Conservation (phyloP, 2,797 vertebrate species). For the Phalloptychus januarius region DNA sequence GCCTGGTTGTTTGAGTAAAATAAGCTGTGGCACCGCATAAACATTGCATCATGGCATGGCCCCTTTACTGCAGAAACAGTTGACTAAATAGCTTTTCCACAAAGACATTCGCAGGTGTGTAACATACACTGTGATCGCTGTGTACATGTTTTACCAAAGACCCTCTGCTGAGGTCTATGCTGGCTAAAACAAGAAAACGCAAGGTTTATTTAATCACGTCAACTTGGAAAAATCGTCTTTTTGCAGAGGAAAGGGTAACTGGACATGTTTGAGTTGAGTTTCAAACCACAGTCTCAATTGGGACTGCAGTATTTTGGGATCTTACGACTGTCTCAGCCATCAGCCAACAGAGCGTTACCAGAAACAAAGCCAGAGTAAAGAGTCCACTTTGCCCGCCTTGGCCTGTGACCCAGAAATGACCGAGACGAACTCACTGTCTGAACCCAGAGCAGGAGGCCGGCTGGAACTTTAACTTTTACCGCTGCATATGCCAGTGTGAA, state of each 20-base stretch:
- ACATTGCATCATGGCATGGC: slow-evolving; percentile 49
- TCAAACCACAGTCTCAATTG: slow-evolving; percentile 7
- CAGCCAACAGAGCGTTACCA: neutral
- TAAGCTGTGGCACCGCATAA: slow-evolving; percentile 26
- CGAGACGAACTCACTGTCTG: neutral
- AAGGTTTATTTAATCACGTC: slow-evolving; percentile 38
- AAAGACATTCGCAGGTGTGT: slow-evolving; percentile 35
- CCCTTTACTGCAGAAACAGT: slow-evolving; percentile 32
- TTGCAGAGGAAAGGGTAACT: neutral
- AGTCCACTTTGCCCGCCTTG: neutral
- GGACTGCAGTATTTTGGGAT: slow-evolving; percentile 18
- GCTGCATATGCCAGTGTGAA: neutral
- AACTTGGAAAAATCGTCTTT: slow-evolving; percentile 25
- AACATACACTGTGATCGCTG: slow-evolving; percentile 37
- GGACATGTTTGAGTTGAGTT: slow-evolving; percentile 24
- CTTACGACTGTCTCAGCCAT: neutral
- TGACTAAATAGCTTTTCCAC: slow-evolving; percentile 28
- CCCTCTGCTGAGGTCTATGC: slow-evolving; percentile 8
- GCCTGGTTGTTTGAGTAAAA: slow-evolving; percentile 11
- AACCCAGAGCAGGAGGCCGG: neutral
- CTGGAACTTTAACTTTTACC: neutral
- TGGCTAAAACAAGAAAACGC: slow-evolving; percentile 19
- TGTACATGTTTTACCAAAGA: slow-evolving; percentile 26
- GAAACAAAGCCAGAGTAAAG: neutral
- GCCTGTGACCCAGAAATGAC: neutral